phyloP scores from a whole-genome alignment of 1,140 invertebrate genomes.

The Xylocopa sonorina region DNA sequence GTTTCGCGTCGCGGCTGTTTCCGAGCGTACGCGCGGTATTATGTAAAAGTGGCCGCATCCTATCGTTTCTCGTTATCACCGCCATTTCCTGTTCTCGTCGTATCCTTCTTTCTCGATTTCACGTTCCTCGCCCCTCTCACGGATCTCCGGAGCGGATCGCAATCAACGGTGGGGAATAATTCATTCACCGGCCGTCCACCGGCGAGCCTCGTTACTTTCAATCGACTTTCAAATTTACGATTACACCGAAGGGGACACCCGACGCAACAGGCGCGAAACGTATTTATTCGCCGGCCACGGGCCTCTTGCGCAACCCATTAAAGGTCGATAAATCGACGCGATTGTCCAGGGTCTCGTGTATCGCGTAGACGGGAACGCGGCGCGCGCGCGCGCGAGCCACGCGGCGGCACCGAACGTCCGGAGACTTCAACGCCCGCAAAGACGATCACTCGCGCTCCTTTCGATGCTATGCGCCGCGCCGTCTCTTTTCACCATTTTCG shows the following conservation, averaged over 20 bases:
- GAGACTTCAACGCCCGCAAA: slow-evolving; percentile 64
- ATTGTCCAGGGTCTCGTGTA: slow-evolving; percentile 14
- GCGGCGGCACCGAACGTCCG: too few species aligned
- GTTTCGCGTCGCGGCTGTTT: slow-evolving; percentile 6
- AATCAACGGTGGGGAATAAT: slow-evolving; percentile 3
- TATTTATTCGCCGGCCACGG: slow-evolving; percentile 25
- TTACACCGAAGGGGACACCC: not conserved
- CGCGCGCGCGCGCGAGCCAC: slow-evolving; percentile 3
- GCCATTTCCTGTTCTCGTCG: slow-evolving; percentile 44
- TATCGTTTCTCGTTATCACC: slow-evolving; percentile 49
- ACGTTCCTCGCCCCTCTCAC: not conserved
- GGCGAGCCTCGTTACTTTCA: slow-evolving; percentile 32
- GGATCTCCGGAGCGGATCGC: not conserved
- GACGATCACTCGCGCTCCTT: not conserved
- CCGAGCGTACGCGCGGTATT: slow-evolving; percentile 4
- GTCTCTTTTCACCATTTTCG: not conserved
- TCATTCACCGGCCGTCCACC: not conserved
- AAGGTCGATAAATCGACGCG: slow-evolving; percentile 48
- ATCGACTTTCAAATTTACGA: slow-evolving; percentile 52
- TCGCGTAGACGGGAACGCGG: slow-evolving; percentile 1
- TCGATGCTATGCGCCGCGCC: too few species aligned
- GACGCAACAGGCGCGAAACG: not conserved
- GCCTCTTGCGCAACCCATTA: slow-evolving; percentile 41
- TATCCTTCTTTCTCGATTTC: slow-evolving; percentile 20
- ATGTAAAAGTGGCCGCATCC: slow-evolving; percentile 38